Evolutionary conservation across 2,113 vertebrate genomes (phyloP).

Genomic region (Lipophrys pholis): DNA sequence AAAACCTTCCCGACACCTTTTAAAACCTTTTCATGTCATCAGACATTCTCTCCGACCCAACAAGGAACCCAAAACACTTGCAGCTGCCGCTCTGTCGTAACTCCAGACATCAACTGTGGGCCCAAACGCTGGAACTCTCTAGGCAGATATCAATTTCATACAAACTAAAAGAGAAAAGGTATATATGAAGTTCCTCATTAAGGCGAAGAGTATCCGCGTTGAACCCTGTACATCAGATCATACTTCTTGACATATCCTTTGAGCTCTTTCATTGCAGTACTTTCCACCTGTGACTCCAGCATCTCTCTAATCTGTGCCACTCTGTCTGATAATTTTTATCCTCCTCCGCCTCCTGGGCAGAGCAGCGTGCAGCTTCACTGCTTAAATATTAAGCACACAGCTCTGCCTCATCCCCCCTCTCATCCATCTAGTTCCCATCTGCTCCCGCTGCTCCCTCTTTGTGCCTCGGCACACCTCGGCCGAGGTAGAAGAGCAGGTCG

Average conservation of each 20-base stretch:
- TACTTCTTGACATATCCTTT: background rate
- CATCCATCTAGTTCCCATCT: slow-evolving; percentile 61
- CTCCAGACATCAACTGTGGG: too few species aligned
- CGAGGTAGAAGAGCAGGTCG: slow-evolving; percentile 53
- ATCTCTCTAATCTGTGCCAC: slow-evolving; percentile 43
- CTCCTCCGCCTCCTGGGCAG: slow-evolving; percentile 11
- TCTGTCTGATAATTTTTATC: slow-evolving; percentile 35
- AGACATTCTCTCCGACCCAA: too few species aligned
- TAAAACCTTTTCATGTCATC: too few species aligned
- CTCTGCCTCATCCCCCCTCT: slow-evolving; percentile 67
- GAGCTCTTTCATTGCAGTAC: slow-evolving; percentile 1
- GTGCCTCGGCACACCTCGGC: slow-evolving; percentile 38
- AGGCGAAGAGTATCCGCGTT: background rate
- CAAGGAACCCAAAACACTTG: too few species aligned
- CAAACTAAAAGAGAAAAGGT: too few species aligned
- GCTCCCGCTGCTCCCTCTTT: slow-evolving; percentile 57
- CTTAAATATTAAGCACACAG: slow-evolving; percentile 78
- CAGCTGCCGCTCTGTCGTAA: too few species aligned
- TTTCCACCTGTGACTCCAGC: slow-evolving; percentile 33
- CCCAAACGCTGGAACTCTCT: too few species aligned
- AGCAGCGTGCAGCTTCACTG: slow-evolving; percentile 52
- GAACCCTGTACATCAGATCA: background rate
- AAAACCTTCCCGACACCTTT: too few species aligned
- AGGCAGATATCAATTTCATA: too few species aligned
- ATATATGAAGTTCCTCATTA: background rate